These are phyloP conservation scores for Acrossocheilus fasciatus DNA, from an alignment of 2,797 vertebrate genomes.

Conservation along the genomic window DNA sequence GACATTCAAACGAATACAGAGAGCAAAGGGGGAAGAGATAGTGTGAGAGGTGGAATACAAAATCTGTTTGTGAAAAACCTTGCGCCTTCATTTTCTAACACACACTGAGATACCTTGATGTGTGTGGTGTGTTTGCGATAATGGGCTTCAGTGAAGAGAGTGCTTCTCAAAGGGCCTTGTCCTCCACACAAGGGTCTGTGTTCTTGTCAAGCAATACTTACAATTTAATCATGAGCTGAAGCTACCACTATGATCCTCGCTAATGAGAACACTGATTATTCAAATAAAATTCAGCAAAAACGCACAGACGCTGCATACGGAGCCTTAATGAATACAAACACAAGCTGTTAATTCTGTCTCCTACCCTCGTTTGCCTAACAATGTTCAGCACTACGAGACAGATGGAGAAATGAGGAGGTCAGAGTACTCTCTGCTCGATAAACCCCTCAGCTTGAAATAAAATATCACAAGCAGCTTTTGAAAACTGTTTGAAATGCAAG, in stretches of 20 bases:
- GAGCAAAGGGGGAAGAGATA: background rate
- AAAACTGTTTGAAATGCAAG: background rate
- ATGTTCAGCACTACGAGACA: background rate
- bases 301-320: background rate
- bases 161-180: constrained; percentile 24
- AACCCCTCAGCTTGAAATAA: background rate
- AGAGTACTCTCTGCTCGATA: constrained; percentile 14
- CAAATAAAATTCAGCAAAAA: constrained; percentile 18
- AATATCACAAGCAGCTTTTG: background rate
- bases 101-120: constrained; percentile 27
- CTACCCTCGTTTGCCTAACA: background rate
- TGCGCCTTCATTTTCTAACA: constrained; percentile 3
- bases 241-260: constrained; percentile 34
- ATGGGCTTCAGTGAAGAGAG: constrained; percentile 6
- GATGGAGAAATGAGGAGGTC: constrained; percentile 9
- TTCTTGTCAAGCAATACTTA: constrained; percentile 28
- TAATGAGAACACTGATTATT: constrained; percentile 44
- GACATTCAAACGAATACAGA: background rate
- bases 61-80: background rate
- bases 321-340: constrained; percentile 29
- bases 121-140: constrained; percentile 23
- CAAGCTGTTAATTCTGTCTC: constrained; percentile 34
- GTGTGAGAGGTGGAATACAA: constrained; percentile 17
- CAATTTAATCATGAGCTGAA: constrained; percentile 44
- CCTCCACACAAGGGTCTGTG: constrained; percentile 33